Evolutionary conservation across 1,140 invertebrate genomes (phyloP), one percentile per base, ranked within the genome.

Genomic region (Leucophenga varia): DNA sequence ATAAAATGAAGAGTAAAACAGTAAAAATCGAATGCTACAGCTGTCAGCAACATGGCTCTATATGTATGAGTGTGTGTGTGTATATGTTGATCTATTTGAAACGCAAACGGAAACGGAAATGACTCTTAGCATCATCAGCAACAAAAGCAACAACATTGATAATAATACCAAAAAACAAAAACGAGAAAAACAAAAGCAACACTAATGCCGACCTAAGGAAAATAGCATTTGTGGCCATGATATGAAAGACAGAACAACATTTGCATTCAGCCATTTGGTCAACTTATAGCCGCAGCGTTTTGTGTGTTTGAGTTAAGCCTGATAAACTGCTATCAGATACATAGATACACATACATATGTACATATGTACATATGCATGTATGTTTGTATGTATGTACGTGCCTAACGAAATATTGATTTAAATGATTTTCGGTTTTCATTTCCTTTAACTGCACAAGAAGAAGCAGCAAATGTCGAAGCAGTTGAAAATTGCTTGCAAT

Each of bases 371-470:
- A n/a, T n/a, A n/a, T n/a, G n/a, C n/a, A n/a, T n/a, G n/a, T n/a
- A n/a, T n/a, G n/a, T n/a, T n/a, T n/a, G n/a, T n/a, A 25, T 63
- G 56, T 50, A 61, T n/a, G 22, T 61, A 65, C 61, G 63, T 65
- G 63, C 63, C 59, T 59, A 67, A 57, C 63, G 67, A 67, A 67
- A 67, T 67, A 67, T 67, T 67, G 63, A 67, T 67, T 67, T 67
- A 67, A 67, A 67, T 67, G 63, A 67, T 64, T 67, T 67, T 67
- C 64, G 64, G 61, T 65, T 65, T 57, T 54, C 59, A 67, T 67
- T 67, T 67, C 63, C 63, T 59, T 59, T 63, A 25, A 25, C n/a
- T n/a, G n/a, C n/a, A n/a, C n/a, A n/a, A n/a, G n/a, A n/a, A n/a
- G n/a, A n/a, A 10, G 22, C 5, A 10, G 5, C 22, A 25, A 25